phyloP scores from a whole-genome alignment of 2,113 vertebrate species.

The Tychaedon coryphoeus region DNA sequence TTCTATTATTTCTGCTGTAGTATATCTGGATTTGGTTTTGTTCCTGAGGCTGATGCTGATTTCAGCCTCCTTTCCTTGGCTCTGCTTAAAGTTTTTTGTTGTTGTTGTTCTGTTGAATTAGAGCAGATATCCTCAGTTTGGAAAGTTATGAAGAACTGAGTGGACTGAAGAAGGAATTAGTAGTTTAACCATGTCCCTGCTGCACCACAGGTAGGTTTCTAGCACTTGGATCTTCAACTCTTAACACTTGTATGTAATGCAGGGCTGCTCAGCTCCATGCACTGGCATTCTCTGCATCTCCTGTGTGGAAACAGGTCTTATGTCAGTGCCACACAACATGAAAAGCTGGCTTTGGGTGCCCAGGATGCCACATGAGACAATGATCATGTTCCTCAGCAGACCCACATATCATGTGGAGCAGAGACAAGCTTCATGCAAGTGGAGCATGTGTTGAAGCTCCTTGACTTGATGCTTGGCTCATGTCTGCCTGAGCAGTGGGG shows the following conservation, averaged over 20 bases:
- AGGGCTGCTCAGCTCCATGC: neutral
- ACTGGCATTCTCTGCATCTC: neutral
- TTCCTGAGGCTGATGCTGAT: neutral
- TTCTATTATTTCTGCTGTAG: neutral
- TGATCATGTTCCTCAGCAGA: neutral
- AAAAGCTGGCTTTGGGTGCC: neutral
- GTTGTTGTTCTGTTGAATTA: neutral
- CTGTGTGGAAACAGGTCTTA: neutral
- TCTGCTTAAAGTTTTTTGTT: neutral
- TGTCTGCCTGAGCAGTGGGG: neutral
- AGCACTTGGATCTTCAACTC: neutral
- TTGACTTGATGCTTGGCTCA: neutral
- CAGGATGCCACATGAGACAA: neutral
- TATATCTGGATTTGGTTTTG: neutral
- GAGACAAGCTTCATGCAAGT: neutral
- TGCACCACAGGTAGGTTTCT: neutral
- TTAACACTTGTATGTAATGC: neutral
- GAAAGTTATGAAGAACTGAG: neutral
- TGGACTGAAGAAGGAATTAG: neutral
- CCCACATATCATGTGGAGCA: neutral
- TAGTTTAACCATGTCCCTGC: neutral
- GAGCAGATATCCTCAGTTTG: neutral
- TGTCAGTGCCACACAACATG: accelerated
- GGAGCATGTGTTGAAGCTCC: neutral
- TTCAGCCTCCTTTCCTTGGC: neutral